Base-by-base conservation (phyloP, 2,888 invertebrate genomes). In the Diloba caeruleocephala region DNA sequence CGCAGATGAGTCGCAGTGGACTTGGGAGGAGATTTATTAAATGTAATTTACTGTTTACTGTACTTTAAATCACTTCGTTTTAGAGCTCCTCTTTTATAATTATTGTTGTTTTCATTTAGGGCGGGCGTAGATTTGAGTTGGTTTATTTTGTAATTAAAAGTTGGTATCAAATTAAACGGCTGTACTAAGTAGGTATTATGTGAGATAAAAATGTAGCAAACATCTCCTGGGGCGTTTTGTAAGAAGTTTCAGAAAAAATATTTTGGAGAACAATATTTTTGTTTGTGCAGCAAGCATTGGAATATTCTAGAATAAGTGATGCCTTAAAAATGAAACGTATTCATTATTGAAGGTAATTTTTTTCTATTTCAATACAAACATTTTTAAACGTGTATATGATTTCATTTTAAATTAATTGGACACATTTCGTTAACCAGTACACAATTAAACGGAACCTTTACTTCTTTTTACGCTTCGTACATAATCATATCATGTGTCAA, bases 21-120 rank as follows among this genome's bases (percentile, higher is more conserved):
- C 77, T 82, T 73, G 48, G 63, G 68, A 67, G 59, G 62, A 74
- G 76, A 81, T 79, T 83, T 79, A 80, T 77, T 67, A 72, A 78
- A 79, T 67, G 69, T 77, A 82, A 82, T 82, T 79, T 78, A 78
- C 79, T 80, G 76, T 79, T 83, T 76, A 80, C 71, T 62, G 75
- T 58, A 74, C 74, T 80, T 73, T 74, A 68, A 80, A 82, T 79
- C 79, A 78, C 74, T 68, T 76, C 53, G 71, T 78, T 76, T 79
- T 81, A 81, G 70, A 76, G 52, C 76, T 76, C 78, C 79, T 82
- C 76, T 70, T 76, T 79, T 74, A 74, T 79, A 81, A 79, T 81
- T 75, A 77, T 74, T 49, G 64, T 64, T 66, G 60, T 67, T 64
- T 51, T 54, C 63, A 61, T 71, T 62, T 49, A 57, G 37, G 49